phyloP scores from a whole-genome alignment of 2,113 vertebrate species.

The Nothocercus julius region DNA sequence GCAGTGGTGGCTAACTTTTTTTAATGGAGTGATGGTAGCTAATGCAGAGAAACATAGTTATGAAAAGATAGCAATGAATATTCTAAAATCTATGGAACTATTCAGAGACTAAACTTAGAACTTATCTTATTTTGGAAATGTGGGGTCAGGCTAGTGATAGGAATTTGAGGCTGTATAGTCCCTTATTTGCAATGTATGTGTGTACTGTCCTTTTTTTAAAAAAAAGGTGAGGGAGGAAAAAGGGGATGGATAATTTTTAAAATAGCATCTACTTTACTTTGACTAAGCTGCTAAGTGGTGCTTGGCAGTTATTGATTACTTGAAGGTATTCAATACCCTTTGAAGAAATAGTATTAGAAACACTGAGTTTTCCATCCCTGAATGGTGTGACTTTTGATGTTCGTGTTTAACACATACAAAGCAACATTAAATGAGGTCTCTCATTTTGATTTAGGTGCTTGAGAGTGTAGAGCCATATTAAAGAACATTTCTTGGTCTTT shows the following conservation, averaged over 20 bases:
- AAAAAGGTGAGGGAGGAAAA: neutral
- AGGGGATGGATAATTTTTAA: neutral
- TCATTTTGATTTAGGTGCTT: neutral
- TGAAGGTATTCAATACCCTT: neutral
- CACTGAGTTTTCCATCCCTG: neutral
- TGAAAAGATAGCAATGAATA: neutral
- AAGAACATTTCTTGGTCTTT: neutral
- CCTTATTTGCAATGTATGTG: neutral
- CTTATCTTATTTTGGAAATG: neutral
- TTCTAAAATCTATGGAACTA: neutral
- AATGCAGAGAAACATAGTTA: neutral
- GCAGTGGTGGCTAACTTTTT: neutral
- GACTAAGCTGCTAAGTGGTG: neutral
- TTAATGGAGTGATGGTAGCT: neutral
- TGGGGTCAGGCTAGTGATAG: neutral
- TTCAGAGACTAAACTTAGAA: accelerated
- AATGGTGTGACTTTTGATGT: neutral
- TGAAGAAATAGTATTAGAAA: neutral
- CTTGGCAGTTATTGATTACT: neutral
- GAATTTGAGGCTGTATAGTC: neutral
- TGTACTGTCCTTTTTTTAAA: neutral
- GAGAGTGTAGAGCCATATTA: neutral
- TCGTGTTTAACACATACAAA: neutral
- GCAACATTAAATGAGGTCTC: neutral
- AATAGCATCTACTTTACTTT: neutral